Evolutionary conservation across 2,113 vertebrate species (phyloP).

Genomic region (Baryphthengus martii): DNA sequence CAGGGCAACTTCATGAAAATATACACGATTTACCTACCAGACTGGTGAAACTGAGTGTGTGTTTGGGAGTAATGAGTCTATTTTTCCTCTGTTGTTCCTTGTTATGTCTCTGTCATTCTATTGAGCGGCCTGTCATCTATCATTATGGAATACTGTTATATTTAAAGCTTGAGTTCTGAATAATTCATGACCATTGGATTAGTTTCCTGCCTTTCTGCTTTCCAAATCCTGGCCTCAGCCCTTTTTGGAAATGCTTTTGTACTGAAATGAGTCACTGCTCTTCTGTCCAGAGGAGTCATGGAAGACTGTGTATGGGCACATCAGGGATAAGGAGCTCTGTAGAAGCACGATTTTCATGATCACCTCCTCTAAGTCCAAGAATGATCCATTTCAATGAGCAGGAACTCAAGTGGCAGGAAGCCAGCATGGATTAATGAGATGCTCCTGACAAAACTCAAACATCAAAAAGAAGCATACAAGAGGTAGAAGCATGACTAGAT

Average conservation of each 20-base stretch:
- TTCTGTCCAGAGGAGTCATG: neutral
- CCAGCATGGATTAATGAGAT: neutral
- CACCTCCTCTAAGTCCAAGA: neutral
- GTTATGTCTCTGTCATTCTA: neutral
- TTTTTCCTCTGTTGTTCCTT: neutral
- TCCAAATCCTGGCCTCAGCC: neutral
- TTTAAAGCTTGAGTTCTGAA: neutral
- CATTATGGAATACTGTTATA: neutral
- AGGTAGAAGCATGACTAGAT: neutral
- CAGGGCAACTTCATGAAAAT: neutral
- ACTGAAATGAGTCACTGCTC: neutral
- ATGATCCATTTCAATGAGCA: neutral
- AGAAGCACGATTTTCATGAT: neutral
- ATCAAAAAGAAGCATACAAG: neutral
- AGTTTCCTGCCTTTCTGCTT: neutral
- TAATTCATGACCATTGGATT: neutral
- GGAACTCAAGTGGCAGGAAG: neutral
- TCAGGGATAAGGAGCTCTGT: neutral
- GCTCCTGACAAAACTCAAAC: neutral
- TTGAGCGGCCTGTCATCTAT: neutral
- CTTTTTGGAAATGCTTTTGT: neutral
- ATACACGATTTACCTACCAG: neutral
- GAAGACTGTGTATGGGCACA: neutral
- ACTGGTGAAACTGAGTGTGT: neutral
- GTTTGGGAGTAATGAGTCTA: neutral